A percentile compares a stretch with the other conserved stretches of the same genome.
These are phyloP conservation scores for Drosophila nikananu DNA, from an alignment of 1,140 invertebrate genomes.

Conservation along the genomic window DNA sequence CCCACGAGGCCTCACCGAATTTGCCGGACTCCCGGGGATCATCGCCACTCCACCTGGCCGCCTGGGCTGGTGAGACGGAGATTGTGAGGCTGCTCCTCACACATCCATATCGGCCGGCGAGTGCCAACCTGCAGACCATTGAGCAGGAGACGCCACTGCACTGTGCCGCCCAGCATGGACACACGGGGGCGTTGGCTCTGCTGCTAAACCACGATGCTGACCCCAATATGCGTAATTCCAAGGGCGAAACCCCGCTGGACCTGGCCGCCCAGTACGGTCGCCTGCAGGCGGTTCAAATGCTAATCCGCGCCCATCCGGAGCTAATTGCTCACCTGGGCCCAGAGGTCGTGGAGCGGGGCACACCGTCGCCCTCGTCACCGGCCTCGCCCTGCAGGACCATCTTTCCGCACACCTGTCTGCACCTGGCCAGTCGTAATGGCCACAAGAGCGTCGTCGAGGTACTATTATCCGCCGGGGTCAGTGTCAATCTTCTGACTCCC, in stretches of 20 bases:
- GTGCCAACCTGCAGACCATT: conserved; percentile 95
- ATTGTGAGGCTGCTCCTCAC: conserved; percentile 92
- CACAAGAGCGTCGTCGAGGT: conserved; percentile 93
- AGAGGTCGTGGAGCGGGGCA: conserved; percentile 72
- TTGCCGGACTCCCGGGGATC: conserved; percentile 94
- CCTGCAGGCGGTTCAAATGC: conserved; percentile 94
- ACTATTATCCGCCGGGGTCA: conserved; percentile 93
- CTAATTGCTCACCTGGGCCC: conserved; percentile 90
- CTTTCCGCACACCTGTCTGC: conserved; percentile 95
- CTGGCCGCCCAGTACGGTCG: conserved; percentile 95
- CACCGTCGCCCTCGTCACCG: conserved; percentile 70
- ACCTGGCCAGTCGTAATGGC: conserved; percentile 97
- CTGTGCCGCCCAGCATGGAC: conserved; percentile 97
- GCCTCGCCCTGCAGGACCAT: conserved; percentile 79
- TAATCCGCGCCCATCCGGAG: conserved; percentile 93
- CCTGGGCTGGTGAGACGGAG: conserved; percentile 94
- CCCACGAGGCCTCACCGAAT: conserved; percentile 95
- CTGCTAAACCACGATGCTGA: conserved; percentile 95
- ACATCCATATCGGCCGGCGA: conserved; percentile 91
- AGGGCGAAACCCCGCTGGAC: conserved; percentile 96
- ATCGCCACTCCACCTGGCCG: conserved; percentile 94
- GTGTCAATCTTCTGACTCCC: conserved; percentile 95
- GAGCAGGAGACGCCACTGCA: conserved; percentile 97
- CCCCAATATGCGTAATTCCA: conserved; percentile 94
- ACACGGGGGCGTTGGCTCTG: conserved; percentile 94